Base-by-base conservation (phyloP, 2,797 vertebrate genomes). In the Chromobotia macracanthus region DNA sequence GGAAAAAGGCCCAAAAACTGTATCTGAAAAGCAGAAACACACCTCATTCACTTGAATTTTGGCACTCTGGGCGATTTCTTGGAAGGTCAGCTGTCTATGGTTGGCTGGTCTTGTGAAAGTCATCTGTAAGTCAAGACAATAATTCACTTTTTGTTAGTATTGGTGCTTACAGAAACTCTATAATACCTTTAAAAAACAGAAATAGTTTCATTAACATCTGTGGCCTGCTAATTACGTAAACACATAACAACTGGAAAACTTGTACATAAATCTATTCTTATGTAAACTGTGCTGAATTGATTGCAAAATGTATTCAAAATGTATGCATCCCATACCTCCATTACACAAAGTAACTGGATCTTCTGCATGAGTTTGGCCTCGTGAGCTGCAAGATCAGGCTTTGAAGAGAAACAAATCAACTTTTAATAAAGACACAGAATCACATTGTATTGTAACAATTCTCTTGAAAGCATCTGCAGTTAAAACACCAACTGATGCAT, bases 101-200 rank as follows among this genome's bases (percentile, higher is more conserved):
- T 99, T 99, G 23, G 97, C 97, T 0, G 97, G 97, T 13, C 97
- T 95, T 66, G 97, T 98, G 91, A 99, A 99, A 13, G 97, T 99
- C 97, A 99, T 99, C 97, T 99, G 87, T 0, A 68, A 63, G 82
- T 82, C 31, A 19, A 60, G 46, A 79, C 23, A 65, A 83, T 19
- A 18, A 23, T 71, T 48, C 23, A 63, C 28, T 55, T 18, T 16
- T 64, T 50, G 13, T 50, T 69, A 38, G 18, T 13, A 68, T 5
- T 16, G 31, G 13, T 6, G 15, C 19, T 60, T 21, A 12, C 15
- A 68, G 12, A 8, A 66, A 25, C 2, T 3, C 31, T n/a, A n/a
- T 10, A 66, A 66, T 64, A 64, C 2, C n/a, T n/a, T n/a, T n/a
- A n/a, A n/a, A n/a, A 18, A 64, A 31, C 2, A 48, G 15, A 48